A percentile compares a stretch with the other conserved stretches of the same genome.
phyloP scores from a whole-genome alignment of 2,797 vertebrate genomes.

The Acrocephalus scirpaceus region DNA sequence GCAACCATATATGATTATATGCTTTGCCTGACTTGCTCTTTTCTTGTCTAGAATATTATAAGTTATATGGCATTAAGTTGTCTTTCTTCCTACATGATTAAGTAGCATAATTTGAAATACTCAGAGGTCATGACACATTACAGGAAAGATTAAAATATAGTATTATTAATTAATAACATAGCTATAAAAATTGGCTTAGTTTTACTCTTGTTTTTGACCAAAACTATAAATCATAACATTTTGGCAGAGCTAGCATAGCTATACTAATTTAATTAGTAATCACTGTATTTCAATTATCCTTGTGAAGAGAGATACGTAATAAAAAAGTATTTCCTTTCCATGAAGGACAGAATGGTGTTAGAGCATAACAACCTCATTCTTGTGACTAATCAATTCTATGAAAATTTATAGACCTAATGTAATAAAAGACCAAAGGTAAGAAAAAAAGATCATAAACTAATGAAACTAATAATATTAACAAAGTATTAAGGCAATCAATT shows the following conservation, averaged over 20 bases:
- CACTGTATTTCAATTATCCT: neutral
- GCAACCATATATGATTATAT: neutral
- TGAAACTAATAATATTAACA: slow-evolving; percentile 58
- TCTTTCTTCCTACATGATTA: neutral
- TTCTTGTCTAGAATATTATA: neutral
- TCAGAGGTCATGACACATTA: neutral
- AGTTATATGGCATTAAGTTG: neutral
- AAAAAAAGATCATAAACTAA: slow-evolving; percentile 33
- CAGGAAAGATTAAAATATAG: neutral
- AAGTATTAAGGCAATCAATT: slow-evolving; percentile 54
- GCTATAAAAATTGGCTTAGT: neutral
- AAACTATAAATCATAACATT: slow-evolving; percentile 8
- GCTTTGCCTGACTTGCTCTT: neutral
- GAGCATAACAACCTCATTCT: slow-evolving; percentile 13
- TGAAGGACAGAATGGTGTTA: neutral
- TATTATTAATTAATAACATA: neutral
- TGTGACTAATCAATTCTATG: slow-evolving; percentile 40
- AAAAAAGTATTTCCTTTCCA: neutral
- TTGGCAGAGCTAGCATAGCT: neutral
- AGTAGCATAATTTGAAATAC: neutral
- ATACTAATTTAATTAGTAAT: slow-evolving; percentile 30
- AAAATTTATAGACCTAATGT: slow-evolving; percentile 45
- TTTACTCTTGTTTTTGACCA: neutral
- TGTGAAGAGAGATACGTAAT: neutral
- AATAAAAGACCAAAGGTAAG: slow-evolving; percentile 52